Conservation (phyloP, 2,888 invertebrate species). For the Drosophila melanosoma region DNA sequence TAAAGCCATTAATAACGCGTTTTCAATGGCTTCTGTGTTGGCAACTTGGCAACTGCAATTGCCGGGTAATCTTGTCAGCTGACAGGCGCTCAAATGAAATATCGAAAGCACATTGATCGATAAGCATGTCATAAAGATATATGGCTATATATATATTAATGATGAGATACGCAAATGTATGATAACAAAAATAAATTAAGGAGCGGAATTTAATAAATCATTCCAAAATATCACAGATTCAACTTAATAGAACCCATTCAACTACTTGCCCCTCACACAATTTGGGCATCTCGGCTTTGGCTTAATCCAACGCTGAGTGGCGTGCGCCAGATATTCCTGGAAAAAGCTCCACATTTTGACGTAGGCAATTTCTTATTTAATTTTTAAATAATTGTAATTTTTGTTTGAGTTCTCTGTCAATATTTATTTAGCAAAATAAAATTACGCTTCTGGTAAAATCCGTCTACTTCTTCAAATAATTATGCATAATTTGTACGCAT, state of each 20-base stretch:
- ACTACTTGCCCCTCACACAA: not conserved
- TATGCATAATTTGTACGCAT: conserved; percentile 49
- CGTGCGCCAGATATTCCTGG: not conserved
- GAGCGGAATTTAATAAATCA: not conserved
- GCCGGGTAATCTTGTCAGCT: conserved; percentile 33
- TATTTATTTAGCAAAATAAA: conserved; percentile 51
- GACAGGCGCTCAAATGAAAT: conserved; percentile 34
- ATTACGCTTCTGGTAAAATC: conserved; percentile 43
- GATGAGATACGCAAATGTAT: not conserved
- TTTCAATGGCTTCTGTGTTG: conserved; percentile 58
- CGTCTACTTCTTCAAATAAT: conserved; percentile 17
- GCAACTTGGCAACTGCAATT: conserved; percentile 23
- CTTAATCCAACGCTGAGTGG: not conserved
- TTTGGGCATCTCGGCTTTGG: not conserved
- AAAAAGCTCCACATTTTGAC: not conserved
- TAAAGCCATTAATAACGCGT: conserved; percentile 71
- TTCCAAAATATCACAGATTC: not conserved
- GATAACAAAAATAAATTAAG: not conserved
- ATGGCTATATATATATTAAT: not conserved
- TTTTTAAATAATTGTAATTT: not conserved
- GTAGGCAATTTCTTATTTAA: not conserved
- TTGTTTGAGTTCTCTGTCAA: not conserved
- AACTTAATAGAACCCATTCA: not conserved
- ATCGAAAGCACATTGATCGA: conserved; percentile 14
- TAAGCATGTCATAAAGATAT: conserved; percentile 5